A percentile compares a stretch with the other conserved stretches of the same genome.
phyloP scores from a whole-genome alignment of 2,113 vertebrate species.

The Pseudorectes ferrugineus region DNA sequence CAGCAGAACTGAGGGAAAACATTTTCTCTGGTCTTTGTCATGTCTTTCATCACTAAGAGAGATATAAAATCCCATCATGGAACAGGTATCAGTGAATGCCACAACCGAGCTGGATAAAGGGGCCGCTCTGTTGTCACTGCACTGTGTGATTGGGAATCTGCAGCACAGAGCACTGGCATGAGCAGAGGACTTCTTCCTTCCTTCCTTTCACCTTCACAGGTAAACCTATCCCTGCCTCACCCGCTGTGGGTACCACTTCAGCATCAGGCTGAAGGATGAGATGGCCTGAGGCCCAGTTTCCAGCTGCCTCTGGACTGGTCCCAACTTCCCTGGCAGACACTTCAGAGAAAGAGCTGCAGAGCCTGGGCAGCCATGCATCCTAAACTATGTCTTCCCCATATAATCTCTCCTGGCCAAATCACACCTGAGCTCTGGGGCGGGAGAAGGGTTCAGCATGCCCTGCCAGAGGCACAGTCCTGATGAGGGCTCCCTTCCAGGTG shows the following conservation, averaged over 20 bases:
- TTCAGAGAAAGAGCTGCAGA: not conserved
- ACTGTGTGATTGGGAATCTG: not conserved
- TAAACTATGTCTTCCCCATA: not conserved
- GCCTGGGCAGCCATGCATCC: not conserved
- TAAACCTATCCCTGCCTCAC: not conserved
- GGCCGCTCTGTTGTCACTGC: not conserved
- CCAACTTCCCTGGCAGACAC: not conserved
- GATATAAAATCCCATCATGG: not conserved
- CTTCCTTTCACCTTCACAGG: not conserved
- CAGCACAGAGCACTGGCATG: not conserved
- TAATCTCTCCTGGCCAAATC: not conserved
- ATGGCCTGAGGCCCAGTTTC: not conserved
- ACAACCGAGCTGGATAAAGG: not conserved
- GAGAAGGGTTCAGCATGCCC: not conserved
- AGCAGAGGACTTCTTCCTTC: not conserved
- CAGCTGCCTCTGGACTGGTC: not conserved
- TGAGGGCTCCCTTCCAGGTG: not conserved
- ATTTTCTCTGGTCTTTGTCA: not conserved
- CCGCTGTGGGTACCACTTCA: not conserved
- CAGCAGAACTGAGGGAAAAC: not conserved
- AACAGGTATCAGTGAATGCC: not conserved
- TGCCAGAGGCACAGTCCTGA: not conserved
- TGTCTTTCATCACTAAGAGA: not conserved
- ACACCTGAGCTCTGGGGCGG: not conserved
- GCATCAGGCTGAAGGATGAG: not conserved